Percentiles rank a stretch among this genome's conserved stretches.
Conservation (phyloP, 2,797 vertebrate species). For the Lophura swinhoii region DNA sequence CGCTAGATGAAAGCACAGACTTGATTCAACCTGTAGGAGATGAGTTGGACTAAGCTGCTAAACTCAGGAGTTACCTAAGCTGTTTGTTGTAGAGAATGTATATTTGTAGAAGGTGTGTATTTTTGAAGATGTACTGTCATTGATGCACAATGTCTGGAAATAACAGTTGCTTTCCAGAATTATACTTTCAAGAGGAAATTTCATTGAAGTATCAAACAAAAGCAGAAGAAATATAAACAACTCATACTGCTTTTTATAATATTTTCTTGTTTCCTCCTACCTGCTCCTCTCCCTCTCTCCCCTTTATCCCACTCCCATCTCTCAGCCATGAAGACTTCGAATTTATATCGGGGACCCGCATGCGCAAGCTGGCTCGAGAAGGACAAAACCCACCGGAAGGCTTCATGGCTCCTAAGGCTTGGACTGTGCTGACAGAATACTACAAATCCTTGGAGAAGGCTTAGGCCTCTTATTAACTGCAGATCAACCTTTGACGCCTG, state of each 20-base stretch:
- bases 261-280: background rate
- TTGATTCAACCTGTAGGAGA: background rate
- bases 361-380: conserved; percentile 95
- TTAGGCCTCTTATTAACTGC: conserved; percentile 73
- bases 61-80: background rate
- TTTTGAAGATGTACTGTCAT: background rate
- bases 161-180: background rate
- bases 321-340: conserved; percentile 94
- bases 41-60: background rate
- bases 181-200: background rate
- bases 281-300: background rate
- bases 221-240: background rate
- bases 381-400: conserved; percentile 94
- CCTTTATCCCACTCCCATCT: background rate
- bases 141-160: background rate
- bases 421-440: conserved; percentile 94
- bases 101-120: background rate
- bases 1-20: background rate
- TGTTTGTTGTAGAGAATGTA: background rate
- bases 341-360: conserved; percentile 98
- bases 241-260: conserved; percentile 49
- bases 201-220: background rate
- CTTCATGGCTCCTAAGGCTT: conserved; percentile 96
- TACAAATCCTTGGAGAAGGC: conserved; percentile 94
- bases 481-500: conserved; percentile 68